phyloP scores from a whole-genome alignment of 2,797 vertebrate genomes.

The Carcharodon carcharias region DNA sequence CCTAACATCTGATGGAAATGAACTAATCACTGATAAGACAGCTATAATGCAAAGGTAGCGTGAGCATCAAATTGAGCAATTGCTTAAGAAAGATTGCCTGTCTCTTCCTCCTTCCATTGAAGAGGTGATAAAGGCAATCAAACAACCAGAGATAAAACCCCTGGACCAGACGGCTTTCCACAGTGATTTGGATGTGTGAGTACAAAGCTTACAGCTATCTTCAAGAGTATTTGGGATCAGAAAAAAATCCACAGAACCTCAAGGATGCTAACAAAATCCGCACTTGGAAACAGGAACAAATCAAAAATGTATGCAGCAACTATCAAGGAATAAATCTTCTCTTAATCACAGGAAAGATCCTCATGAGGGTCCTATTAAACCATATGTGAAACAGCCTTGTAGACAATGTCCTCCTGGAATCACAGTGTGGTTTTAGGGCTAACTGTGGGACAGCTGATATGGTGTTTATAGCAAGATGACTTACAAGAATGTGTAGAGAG shows the following conservation, averaged over 20 bases:
- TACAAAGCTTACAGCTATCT: not conserved
- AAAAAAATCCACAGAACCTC: not conserved
- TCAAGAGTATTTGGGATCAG: not conserved
- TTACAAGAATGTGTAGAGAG: not conserved
- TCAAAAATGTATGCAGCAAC: not conserved
- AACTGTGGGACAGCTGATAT: not conserved
- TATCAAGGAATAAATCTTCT: not conserved
- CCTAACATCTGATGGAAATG: too few relatives aligned
- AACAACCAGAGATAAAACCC: not conserved
- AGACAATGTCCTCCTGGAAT: not conserved
- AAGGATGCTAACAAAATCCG: not conserved
- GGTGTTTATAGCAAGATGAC: not conserved
- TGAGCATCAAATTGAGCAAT: not conserved
- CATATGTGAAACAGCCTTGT: not conserved
- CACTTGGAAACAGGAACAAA: not conserved
- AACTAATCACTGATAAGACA: too few relatives aligned
- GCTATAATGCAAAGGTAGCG: not conserved
- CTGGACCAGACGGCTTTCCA: not conserved
- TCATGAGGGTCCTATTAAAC: not conserved
- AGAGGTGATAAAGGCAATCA: not conserved
- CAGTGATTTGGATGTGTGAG: not conserved
- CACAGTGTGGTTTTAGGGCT: not conserved
- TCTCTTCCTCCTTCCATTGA: not conserved
- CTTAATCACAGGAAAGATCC: not conserved
- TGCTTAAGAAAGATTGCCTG: not conserved